Base-by-base conservation (phyloP, 1,140 invertebrate genomes). In the Cydia fagiglandana region DNA sequence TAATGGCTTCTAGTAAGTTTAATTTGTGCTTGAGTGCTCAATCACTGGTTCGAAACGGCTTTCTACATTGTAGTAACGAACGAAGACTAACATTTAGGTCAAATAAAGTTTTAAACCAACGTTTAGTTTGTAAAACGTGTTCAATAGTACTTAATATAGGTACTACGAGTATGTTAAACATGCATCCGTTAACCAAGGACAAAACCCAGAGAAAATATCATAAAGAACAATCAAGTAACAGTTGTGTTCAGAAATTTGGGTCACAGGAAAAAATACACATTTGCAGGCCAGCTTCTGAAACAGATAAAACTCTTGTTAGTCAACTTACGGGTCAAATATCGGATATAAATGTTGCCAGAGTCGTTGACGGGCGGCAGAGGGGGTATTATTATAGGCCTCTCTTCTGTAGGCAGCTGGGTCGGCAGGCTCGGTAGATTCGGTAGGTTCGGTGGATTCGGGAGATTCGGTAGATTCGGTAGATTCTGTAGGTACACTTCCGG, bases 261-360 rank as follows among this genome's bases (percentile, higher is more conserved):
- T 86, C 80, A 86, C 28, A 81, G 76, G 74, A 30, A 47, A 50
- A 30, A 30, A 66, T 24, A 17, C 0, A 73, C 24, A 30, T 20
- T 13, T 20, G 13, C 75, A 53, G 50, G 2, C 2, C 50, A 76
- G 24, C 61, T 20, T 70, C 76, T 77, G 76, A 34, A 77, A 77
- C 73, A 68, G 64, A 77, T n/a, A 2, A 77, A 66, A 73, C 4
- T 34, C 28, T 47, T 41, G 41, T 73, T 73, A 74, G n/a, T 61
- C 15, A 74, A 92, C 90, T 92, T 91, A 92, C 90, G 90, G 88
- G 90, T 92, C 17, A 92, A 79, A 75, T 91, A 92, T 80, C 85
- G 84, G 84, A 92, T 92, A 87, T 85, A 89, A 81, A 89, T 83
- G 78, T 85, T 85, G 70, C 80, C 82, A 66, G 88, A 83, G 64